These are phyloP conservation scores for Caenorhabditis inopinata DNA, from an alignment of 1,140 invertebrate species.

Conservation along the genomic window DNA sequence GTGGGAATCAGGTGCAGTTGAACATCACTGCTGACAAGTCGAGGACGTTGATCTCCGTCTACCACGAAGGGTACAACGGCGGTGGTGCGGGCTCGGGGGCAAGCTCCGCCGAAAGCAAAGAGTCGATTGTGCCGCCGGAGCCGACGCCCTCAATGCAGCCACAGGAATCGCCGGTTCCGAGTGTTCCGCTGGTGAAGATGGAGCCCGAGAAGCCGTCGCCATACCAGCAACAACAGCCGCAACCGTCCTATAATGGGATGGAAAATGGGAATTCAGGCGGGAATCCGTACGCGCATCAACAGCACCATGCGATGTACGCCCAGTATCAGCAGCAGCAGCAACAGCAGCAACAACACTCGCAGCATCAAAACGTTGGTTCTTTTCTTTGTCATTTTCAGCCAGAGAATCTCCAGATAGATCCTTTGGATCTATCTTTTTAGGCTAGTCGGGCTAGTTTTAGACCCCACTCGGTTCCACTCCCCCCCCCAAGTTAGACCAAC, in stretches of 20 bases:
- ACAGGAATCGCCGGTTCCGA: conserved; percentile 33
- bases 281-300: conserved; percentile 18
- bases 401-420: too few species aligned
- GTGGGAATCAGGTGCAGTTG: conserved; percentile 40
- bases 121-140: neutral
- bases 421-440: too few species aligned
- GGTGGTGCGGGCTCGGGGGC: conserved; percentile 4
- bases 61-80: neutral
- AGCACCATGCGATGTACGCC: neutral
- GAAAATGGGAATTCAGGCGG: neutral
- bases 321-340: conserved; percentile 20
- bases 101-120: neutral
- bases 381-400: too few species aligned
- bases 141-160: neutral
- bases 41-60: conserved; percentile 37
- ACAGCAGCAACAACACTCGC: neutral
- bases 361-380: neutral
- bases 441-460: too few species aligned
- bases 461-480: too few species aligned
- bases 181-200: conserved; percentile 6
- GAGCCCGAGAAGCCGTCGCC: neutral
- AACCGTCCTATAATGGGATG: neutral
- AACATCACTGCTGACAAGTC: conserved; percentile 37
- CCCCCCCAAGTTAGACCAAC: too few species aligned
- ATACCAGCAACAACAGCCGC: conserved; percentile 1